Evolutionary conservation across 1,140 invertebrate genomes (phyloP).

Genomic region (Pachyrhynchus sulphureomaculatus): DNA sequence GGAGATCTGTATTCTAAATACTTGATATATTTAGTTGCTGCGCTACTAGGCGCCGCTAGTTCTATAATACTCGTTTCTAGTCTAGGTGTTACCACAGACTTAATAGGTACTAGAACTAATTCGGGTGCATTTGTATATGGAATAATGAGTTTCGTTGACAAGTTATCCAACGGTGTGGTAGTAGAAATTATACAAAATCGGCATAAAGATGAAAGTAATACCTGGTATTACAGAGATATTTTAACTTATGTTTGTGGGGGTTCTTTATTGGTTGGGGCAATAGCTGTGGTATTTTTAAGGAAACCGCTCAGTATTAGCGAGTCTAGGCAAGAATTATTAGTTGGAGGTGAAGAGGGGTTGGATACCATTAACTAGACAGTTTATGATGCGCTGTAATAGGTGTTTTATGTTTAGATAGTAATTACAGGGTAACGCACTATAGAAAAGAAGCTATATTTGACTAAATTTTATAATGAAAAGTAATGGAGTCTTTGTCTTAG

Average conservation of each 20-base stretch:
- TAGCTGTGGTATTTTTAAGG: conserved; percentile 43
- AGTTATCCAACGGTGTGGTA: conserved; percentile 83
- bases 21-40: conserved; percentile 72
- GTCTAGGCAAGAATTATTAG: conserved; percentile 3
- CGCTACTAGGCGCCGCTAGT: conserved; percentile 78
- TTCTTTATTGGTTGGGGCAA: conserved; percentile 59
- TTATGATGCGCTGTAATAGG: too few relatives aligned
- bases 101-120: conserved; percentile 83
- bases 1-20: conserved; percentile 60
- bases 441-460: too few relatives aligned
- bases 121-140: conserved; percentile 94
- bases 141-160: conserved; percentile 95
- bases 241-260: conserved; percentile 60
- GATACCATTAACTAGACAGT: too few relatives aligned
- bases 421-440: too few relatives aligned
- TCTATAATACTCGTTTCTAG: conserved; percentile 88
- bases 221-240: conserved; percentile 53
- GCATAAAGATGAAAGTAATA: conserved; percentile 47
- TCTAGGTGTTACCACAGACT: conserved; percentile 84
- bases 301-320: conserved; percentile 3
- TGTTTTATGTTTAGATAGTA: too few relatives aligned
- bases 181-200: conserved; percentile 77
- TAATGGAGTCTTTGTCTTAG: too few relatives aligned
- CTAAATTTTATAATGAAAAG: too few relatives aligned
- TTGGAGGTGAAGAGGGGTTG: conserved; percentile 1